These are phyloP conservation scores for Drosophila flavopinicola DNA, from an alignment of 2,888 invertebrate genomes.

Conservation along the genomic window DNA sequence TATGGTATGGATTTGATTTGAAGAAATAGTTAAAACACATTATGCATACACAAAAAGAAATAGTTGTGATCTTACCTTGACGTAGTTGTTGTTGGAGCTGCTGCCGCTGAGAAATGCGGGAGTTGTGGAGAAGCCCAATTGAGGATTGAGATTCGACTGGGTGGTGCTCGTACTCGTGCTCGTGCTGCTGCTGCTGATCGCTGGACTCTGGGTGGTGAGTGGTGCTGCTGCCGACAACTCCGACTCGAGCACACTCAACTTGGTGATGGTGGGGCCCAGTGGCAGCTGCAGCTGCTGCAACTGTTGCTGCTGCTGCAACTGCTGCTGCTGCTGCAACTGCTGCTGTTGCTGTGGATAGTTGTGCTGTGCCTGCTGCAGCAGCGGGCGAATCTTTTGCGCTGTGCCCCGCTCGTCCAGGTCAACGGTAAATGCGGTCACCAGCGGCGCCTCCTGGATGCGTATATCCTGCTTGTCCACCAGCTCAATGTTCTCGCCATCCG, in stretches of 20 bases:
- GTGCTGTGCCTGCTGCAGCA: slow-evolving; percentile 85
- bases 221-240: slow-evolving; percentile 52
- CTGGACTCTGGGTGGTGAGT: slow-evolving; percentile 69
- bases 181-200: slow-evolving; percentile 39
- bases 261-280: slow-evolving; percentile 81
- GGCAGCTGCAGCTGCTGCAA: slow-evolving; percentile 21
- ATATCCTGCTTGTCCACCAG: slow-evolving; percentile 89
- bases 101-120: slow-evolving; percentile 55
- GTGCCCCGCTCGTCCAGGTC: slow-evolving; percentile 91
- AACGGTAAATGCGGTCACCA: slow-evolving; percentile 93
- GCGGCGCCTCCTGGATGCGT: slow-evolving; percentile 92
- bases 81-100: slow-evolving; percentile 54
- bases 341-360: slow-evolving; percentile 28
- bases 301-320: slow-evolving; percentile 23
- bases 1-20: no score
- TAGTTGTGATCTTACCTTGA: slow-evolving; percentile 65
- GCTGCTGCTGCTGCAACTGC: slow-evolving; percentile 30
- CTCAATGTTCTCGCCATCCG: slow-evolving; percentile 88
- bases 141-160: slow-evolving; percentile 46
- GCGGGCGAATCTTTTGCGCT: slow-evolving; percentile 92
- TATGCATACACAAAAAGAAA: no score
- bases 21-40: no score
- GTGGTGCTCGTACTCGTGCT: slow-evolving; percentile 54
- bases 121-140: slow-evolving; percentile 53
- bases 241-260: slow-evolving; percentile 77